These are phyloP conservation scores for Sebastes vulpes DNA, from an alignment of 2,797 vertebrate species.

Conservation along the genomic window DNA sequence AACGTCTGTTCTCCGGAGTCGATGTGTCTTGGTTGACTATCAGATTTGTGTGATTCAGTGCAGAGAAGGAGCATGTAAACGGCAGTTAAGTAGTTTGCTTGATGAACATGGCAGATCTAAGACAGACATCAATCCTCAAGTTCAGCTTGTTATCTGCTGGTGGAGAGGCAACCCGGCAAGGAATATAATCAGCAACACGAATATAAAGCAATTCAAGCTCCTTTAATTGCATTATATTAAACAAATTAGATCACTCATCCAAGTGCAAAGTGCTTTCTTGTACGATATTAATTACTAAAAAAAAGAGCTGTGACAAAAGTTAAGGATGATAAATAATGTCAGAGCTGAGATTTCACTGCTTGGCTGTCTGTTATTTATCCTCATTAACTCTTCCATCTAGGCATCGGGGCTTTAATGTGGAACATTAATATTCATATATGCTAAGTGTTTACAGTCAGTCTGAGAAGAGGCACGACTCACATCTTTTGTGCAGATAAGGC, in stretches of 20 bases:
- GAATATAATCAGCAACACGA: conserved; percentile 81
- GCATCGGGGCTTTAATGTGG: conserved; percentile 77
- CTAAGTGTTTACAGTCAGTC: conserved; percentile 83
- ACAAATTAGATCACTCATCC: conserved; percentile 87
- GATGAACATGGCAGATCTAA: conserved; percentile 71
- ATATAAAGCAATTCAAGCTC: conserved; percentile 84
- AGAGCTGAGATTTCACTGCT: conserved; percentile 78
- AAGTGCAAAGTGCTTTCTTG: conserved; percentile 85
- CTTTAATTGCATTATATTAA: conserved; percentile 87
- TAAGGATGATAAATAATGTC: conserved; percentile 87
- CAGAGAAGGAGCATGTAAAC: conserved; percentile 63
- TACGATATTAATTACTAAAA: conserved; percentile 86
- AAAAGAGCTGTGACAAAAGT: conserved; percentile 85
- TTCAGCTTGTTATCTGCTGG: conserved; percentile 77
- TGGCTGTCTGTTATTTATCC: conserved; percentile 86
- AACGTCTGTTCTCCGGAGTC: not conserved
- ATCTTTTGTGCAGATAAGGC: conserved; percentile 65
- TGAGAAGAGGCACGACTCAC: conserved; percentile 71
- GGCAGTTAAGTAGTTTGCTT: conserved; percentile 64
- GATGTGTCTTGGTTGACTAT: conserved; percentile 23
- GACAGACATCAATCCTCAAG: conserved; percentile 79
- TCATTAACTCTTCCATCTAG: conserved; percentile 86
- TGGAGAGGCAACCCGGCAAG: conserved; percentile 66
- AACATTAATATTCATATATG: conserved; percentile 88
- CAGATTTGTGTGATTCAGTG: conserved; percentile 55